A percentile compares a stretch with the other conserved stretches of the same genome.
phyloP scores from a whole-genome alignment of 1,140 invertebrate genomes.

The Calliphora vicina region DNA sequence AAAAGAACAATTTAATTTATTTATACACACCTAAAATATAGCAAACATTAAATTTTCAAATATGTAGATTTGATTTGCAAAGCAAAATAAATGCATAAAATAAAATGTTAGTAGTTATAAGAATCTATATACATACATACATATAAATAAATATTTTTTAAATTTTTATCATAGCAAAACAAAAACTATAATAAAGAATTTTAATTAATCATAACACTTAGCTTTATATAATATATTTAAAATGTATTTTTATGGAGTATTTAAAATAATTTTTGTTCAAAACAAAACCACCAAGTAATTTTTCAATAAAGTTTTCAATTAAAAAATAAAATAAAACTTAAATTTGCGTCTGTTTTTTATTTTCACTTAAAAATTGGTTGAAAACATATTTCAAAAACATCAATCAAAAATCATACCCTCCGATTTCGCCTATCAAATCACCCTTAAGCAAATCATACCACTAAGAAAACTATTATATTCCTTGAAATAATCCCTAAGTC shows the following conservation, averaged over 20 bases:
- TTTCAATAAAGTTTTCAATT: constrained; percentile 6
- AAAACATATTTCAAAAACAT: background rate
- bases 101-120: background rate
- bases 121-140: background rate
- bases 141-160: background rate
- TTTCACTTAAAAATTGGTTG: background rate
- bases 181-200: background rate
- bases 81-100: background rate
- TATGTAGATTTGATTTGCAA: background rate
- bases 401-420: background rate
- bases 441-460: background rate
- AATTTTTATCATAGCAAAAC: background rate
- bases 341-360: background rate
- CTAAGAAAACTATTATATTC: background rate
- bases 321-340: background rate
- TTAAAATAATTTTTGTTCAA: background rate
- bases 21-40: background rate
- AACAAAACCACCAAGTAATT: background rate
- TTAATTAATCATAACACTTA: background rate
- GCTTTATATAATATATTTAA: background rate
- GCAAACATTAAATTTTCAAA: background rate
- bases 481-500: background rate
- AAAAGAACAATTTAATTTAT: background rate
- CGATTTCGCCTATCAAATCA: background rate
- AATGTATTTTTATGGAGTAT: background rate